Evolutionary conservation across 92 coral and sea anemone species (phyloP).

Genomic region (Phymanthus crucifer): DNA sequence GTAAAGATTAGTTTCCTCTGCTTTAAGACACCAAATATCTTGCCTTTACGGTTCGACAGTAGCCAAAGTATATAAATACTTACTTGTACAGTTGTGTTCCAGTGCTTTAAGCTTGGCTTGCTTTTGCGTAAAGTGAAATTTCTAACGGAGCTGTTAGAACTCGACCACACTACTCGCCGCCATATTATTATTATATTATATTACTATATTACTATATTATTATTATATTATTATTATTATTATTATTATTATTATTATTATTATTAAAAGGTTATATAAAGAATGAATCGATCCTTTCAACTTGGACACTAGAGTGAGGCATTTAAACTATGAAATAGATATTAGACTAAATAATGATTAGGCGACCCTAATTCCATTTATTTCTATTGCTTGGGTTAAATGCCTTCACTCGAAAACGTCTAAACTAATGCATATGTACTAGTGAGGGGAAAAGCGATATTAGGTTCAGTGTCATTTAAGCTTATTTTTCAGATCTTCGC

Average conservation of each 20-base stretch:
- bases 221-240: background rate
- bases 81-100: background rate
- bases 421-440: no score
- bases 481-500: no score
- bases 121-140: background rate
- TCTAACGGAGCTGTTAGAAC: conserved; percentile 3
- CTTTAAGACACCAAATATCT: background rate
- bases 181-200: background rate
- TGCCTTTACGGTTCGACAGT: background rate
- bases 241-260: background rate
- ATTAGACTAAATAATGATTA: no score
- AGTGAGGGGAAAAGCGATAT: no score
- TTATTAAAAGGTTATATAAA: no score
- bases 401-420: no score
- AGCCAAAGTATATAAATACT: background rate
- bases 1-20: background rate
- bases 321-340: no score
- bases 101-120: background rate
- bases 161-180: background rate
- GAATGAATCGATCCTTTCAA: no score
- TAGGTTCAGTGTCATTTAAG: no score
- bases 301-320: no score
- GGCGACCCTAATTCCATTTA: no score
- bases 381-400: no score
- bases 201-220: background rate